These are phyloP conservation scores for Digitonthophagus gazella DNA, from an alignment of 2,888 invertebrate species.

Conservation along the genomic window DNA sequence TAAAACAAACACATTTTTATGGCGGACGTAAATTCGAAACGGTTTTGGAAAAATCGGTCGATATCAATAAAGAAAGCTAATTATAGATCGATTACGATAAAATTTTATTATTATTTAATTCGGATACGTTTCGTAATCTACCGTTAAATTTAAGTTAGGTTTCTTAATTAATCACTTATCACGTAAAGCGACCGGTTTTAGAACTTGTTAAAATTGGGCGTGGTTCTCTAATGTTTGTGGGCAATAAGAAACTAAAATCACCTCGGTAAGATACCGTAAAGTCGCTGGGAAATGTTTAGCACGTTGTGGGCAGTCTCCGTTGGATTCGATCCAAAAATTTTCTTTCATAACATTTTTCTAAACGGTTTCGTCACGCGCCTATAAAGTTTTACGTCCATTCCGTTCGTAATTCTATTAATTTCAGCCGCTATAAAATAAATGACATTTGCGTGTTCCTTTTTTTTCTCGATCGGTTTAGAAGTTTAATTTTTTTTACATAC, in stretches of 20 bases:
- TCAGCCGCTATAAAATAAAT: not conserved
- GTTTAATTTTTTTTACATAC: no score
- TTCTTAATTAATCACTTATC: not conserved
- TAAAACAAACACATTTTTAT: not conserved
- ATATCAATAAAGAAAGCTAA: no score
- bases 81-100: no score
- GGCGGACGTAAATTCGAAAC: not conserved
- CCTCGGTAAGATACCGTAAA: not conserved
- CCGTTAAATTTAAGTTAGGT: not conserved
- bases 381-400: not conserved
- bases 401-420: not conserved
- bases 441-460: not conserved
- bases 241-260: not conserved
- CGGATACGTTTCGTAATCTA: no score
- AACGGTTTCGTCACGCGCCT: not conserved
- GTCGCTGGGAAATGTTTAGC: not conserved
- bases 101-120: no score
- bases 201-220: not conserved
- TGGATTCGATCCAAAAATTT: not conserved
- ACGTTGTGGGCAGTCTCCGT: not conserved
- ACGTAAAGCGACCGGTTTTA: not conserved
- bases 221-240: not conserved
- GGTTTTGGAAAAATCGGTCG: not conserved
- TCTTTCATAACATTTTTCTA: not conserved
- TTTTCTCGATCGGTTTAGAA: no score